Conservation (phyloP, 2,888 invertebrate species). For the Eumerus sabulonum region DNA sequence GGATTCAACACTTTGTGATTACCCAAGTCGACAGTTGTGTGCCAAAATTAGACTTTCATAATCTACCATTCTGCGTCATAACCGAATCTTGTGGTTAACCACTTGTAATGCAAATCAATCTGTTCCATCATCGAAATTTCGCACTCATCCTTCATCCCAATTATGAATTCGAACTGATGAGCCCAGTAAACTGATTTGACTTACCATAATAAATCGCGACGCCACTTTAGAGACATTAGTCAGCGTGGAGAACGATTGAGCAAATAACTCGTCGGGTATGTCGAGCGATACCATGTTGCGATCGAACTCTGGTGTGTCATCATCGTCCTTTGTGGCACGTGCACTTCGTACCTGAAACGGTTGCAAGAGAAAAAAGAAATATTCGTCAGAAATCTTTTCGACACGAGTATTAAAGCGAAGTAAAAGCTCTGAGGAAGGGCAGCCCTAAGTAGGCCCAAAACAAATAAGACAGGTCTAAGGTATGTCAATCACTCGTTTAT, state of each 20-base stretch:
- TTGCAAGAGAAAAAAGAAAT: constrained; percentile 28
- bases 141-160: too few relatives aligned
- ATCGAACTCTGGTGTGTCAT: constrained; percentile 80
- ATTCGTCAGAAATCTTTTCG: constrained; percentile 18
- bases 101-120: too few relatives aligned
- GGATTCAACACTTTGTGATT: too few relatives aligned
- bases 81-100: too few relatives aligned
- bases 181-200: constrained; percentile 47
- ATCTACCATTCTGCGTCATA: too few relatives aligned
- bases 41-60: too few relatives aligned
- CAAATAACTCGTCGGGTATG: constrained; percentile 81
- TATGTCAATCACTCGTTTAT: constrained; percentile 54
- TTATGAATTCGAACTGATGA: too few relatives aligned
- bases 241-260: constrained; percentile 81
- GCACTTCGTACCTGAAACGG: constrained; percentile 51
- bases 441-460: neutral
- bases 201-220: constrained; percentile 82
- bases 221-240: constrained; percentile 82
- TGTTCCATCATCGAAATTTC: too few relatives aligned
- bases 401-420: neutral
- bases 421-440: constrained; percentile 21
- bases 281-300: constrained; percentile 81
- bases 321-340: constrained; percentile 66
- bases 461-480: neutral
- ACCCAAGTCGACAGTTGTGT: too few relatives aligned